A percentile compares a stretch with the other conserved stretches of the same genome.
Conservation (phyloP, 2,888 invertebrate genomes). For the Malthinus flaveolus region DNA sequence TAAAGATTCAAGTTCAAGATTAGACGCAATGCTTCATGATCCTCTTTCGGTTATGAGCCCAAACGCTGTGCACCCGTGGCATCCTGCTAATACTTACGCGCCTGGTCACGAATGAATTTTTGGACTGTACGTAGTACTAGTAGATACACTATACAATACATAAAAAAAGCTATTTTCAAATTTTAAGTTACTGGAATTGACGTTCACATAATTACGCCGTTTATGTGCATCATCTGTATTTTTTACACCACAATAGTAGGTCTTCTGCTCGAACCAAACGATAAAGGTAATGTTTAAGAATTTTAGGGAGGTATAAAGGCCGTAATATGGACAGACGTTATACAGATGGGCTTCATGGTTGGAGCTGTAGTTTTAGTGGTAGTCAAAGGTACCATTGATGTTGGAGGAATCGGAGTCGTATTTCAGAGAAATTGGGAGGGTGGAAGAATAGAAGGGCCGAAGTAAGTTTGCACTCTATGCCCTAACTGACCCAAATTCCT, state of each 20-base stretch:
- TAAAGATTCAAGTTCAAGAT: too few species aligned
- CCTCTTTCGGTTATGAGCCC: too few species aligned
- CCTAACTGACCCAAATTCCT: neutral
- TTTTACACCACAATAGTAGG: slow-evolving; percentile 72
- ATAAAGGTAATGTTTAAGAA: slow-evolving; percentile 4
- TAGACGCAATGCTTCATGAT: too few species aligned
- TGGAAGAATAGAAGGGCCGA: slow-evolving; percentile 70
- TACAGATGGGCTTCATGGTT: slow-evolving; percentile 76
- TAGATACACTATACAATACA: too few species aligned
- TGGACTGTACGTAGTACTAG: too few species aligned
- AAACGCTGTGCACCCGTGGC: too few species aligned
- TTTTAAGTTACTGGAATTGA: slow-evolving; percentile 82
- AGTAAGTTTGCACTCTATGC: slow-evolving; percentile 55
- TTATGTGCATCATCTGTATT: slow-evolving; percentile 81
- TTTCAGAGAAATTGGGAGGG: slow-evolving; percentile 68
- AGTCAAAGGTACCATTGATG: slow-evolving; percentile 72
- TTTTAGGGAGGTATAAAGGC: slow-evolving; percentile 75
- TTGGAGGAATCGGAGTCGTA: slow-evolving; percentile 70
- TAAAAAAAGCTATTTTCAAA: neutral
- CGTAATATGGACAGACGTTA: slow-evolving; percentile 81
- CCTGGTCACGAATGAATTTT: too few species aligned
- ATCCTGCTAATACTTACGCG: too few species aligned
- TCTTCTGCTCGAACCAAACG: slow-evolving; percentile 56
- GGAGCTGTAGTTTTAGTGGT: slow-evolving; percentile 73
- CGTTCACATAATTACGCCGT: slow-evolving; percentile 77